Conservation (phyloP, 1,140 invertebrate genomes). For the Macrosteles quadrilineatus region DNA sequence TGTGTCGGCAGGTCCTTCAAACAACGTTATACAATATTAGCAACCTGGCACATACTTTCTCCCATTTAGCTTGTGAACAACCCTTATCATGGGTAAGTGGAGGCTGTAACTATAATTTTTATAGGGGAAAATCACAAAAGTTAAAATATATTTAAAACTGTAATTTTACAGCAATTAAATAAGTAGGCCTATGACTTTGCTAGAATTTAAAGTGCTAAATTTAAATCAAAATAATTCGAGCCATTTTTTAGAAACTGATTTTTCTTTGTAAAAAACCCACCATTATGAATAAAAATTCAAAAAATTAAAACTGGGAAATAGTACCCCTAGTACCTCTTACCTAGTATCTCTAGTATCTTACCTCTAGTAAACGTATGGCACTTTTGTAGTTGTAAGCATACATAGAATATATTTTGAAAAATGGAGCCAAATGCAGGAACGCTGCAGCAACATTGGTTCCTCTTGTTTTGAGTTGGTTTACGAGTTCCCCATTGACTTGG, state of each 20-base stretch:
- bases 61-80: too few relatives aligned
- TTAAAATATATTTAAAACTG: slow-evolving; percentile 5
- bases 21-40: slow-evolving; percentile 28
- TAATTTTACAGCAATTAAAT: not conserved
- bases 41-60: too few relatives aligned
- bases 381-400: slow-evolving; percentile 75
- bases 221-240: too few relatives aligned
- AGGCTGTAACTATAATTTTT: not conserved
- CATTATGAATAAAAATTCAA: too few relatives aligned
- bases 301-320: too few relatives aligned
- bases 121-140: too few relatives aligned
- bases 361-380: slow-evolving; percentile 44
- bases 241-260: too few relatives aligned
- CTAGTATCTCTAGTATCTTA: slow-evolving; percentile 28
- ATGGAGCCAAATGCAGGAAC: slow-evolving; percentile 71
- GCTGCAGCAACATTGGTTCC: slow-evolving; percentile 63
- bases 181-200: too few relatives aligned
- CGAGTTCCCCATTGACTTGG: slow-evolving; percentile 67
- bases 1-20: slow-evolving; percentile 60
- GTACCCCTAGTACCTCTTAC: too few relatives aligned
- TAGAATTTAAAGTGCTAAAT: too few relatives aligned
- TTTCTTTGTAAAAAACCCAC: too few relatives aligned
- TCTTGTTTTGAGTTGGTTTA: slow-evolving; percentile 62
- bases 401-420: slow-evolving; percentile 75
- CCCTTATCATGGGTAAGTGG: too few relatives aligned